Base-by-base conservation (phyloP, 2,888 invertebrate genomes). In the Standfussiana lucernea region DNA sequence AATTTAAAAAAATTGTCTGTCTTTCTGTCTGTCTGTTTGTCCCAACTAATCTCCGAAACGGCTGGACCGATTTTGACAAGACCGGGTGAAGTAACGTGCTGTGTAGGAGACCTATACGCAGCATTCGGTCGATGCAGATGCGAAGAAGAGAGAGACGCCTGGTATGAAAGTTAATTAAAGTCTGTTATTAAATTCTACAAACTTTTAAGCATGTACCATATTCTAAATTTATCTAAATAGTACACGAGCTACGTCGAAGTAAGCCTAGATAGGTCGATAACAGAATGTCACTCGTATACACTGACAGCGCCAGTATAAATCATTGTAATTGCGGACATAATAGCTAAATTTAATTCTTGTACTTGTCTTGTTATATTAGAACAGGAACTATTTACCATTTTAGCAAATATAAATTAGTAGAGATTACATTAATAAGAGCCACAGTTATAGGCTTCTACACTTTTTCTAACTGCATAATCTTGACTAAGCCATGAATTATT, bases 271-370 rank as follows among this genome's bases (percentile, higher is more conserved):
- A 75, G 66, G n/a, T 45, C n/a, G 87, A 87, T 88, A 87, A 67
- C 74, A 69, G 40, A 79, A 62, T 86, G 87, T 88, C 88, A 88
- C 80, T 88, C 65, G 76, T 74, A 71, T 76, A 28, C n/a, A 86
- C 56, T 86, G 87, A 86, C 87, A 84, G 50, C 15, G 32, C 15
- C 71, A 40, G 32, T 47, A 77, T 88, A 84, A 87, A 88, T 87
- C 75, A 86, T 62, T 32, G 69, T 68, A 82, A 84, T 80, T 82
- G 67, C 75, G 75, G 82, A 86, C 74, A 71, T 77, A 67, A 75
- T 56, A 73, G 75, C 82, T 86, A 80, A 86, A 88, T 82, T 88
- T 86, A 87, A 86, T 84, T 86, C 74, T 72, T 75, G 69, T 42
- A 78, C 78, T 82, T 69, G 70, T 59, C 64, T 75, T 53, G 61